Conservation (phyloP, 2,888 invertebrate species). For the Acleris sparsana region DNA sequence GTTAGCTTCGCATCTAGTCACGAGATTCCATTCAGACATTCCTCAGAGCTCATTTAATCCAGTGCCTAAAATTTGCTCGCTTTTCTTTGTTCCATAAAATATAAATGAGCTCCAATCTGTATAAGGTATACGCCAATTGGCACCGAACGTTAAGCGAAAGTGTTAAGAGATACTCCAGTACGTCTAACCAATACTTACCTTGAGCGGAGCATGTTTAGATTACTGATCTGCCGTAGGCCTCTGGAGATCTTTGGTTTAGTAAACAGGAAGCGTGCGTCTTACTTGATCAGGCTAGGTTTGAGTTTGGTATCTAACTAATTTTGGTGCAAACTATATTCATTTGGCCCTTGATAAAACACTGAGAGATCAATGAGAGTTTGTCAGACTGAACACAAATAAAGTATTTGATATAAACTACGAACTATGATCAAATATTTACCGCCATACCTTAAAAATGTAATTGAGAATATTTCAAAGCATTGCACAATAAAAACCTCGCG, state of each 20-base stretch:
- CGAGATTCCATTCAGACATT: no score
- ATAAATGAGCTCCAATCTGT: no score
- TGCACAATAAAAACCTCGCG: neutral
- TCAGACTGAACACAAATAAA: no score
- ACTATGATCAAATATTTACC: no score
- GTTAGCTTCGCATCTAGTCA: no score
- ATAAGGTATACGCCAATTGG: neutral
- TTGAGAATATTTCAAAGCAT: slow-evolving; percentile 1
- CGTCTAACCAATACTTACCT: neutral
- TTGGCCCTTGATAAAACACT: no score
- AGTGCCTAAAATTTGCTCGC: no score
- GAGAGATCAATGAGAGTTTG: no score
- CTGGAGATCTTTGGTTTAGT: slow-evolving; percentile 8
- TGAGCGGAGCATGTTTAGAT: slow-evolving; percentile 5
- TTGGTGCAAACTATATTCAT: neutral
- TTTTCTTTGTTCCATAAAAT: no score
- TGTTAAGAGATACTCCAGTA: neutral
- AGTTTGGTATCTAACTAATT: neutral
- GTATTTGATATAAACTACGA: no score
- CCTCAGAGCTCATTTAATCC: no score
- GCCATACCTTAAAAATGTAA: neutral
- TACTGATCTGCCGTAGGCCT: slow-evolving; percentile 6
- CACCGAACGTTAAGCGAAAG: neutral
- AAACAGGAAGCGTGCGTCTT: slow-evolving; percentile 3
- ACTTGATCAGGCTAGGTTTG: neutral